These are phyloP conservation scores for Eudyptes chrysolophus DNA, from an alignment of 2,113 vertebrate species.

Conservation along the genomic window DNA sequence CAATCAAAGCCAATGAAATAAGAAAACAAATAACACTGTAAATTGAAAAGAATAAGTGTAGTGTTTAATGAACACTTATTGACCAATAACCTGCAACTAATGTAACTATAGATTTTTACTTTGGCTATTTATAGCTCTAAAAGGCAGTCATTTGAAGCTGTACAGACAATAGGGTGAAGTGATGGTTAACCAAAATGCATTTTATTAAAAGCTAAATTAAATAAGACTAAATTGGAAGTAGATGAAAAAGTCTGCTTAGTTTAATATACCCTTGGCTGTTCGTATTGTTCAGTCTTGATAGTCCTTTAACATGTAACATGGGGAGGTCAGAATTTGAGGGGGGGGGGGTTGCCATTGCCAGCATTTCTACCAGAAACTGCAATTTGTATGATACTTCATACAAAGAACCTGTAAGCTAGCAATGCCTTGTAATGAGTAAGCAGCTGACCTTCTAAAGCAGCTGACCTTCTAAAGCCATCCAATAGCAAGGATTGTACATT, in stretches of 20 bases:
- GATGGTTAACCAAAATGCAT: conserved; percentile 28
- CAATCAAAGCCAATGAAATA: conserved; percentile 66
- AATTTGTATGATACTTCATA: neutral
- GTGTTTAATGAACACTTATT: conserved; percentile 66
- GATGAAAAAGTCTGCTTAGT: neutral
- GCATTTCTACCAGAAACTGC: neutral
- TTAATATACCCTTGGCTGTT: neutral
- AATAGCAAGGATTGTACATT: neutral
- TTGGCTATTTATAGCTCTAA: conserved; percentile 48
- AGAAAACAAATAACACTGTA: conserved; percentile 49
- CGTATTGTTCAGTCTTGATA: neutral
- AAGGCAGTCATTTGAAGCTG: conserved; percentile 34
- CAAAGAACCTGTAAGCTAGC: neutral
- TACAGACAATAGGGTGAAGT: conserved; percentile 1
- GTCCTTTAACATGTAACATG: neutral
- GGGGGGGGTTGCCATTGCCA: neutral
- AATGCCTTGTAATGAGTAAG: neutral
- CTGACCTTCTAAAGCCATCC: neutral
- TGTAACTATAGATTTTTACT: conserved; percentile 63
- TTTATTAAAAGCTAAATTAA: conserved; percentile 65
- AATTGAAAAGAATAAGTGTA: conserved; percentile 19
- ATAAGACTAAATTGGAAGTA: conserved; percentile 18
- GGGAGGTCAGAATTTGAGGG: neutral
- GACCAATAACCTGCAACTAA: conserved; percentile 63
- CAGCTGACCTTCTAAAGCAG: neutral